Evolutionary conservation across 2,113 vertebrate genomes (phyloP), one percentile per base, ranked within the genome.

Genomic region (Solea solea): DNA sequence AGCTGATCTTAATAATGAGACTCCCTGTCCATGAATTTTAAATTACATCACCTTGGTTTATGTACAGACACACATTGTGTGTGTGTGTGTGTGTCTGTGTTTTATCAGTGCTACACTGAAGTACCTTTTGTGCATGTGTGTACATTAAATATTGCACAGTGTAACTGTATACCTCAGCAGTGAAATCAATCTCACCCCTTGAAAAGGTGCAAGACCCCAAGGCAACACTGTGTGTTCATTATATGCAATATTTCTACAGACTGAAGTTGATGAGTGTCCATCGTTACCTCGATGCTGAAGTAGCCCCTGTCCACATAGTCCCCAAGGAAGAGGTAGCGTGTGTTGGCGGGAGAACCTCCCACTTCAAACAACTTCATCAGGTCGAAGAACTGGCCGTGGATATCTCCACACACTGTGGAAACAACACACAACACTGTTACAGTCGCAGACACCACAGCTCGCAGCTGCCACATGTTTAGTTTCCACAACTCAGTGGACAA

Each of bases 271-370:
- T 21, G 21, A 65, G 40, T 9, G 58, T 64, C 28, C 50, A 6
- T 64, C 49, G 85, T 90, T 61, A 94, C 94, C 93, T 95, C 94
- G 54, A 95, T 95, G 73, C 94, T 95, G 89, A 95, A 99, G 94
- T 99, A 99, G 82, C 97, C 97, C 94, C 97, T 95, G 95, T 99
- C 97, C 93, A 99, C 97, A 28, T 94, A 95, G 87, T 95, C 94
- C 72, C 94, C 94, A 7, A 94, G 87, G 88, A 95, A 95, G 89
- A 95, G 93, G 87, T 95, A 95, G 77, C 93, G 93, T 0, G 94
- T 95, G 76, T 92, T 95, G 66, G 94, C 94, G 67, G 94, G 94
- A 62, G 94, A 95, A 9, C 94, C 94, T 71, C 93, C 94, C 46
- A 95, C 94, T 85, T 95, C 94, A 81, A 95, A 95, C 59, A 95